A percentile compares a stretch with the other conserved stretches of the same genome.
phyloP scores from a whole-genome alignment of 1,140 invertebrate genomes.

The Mercenaria mercenaria region DNA sequence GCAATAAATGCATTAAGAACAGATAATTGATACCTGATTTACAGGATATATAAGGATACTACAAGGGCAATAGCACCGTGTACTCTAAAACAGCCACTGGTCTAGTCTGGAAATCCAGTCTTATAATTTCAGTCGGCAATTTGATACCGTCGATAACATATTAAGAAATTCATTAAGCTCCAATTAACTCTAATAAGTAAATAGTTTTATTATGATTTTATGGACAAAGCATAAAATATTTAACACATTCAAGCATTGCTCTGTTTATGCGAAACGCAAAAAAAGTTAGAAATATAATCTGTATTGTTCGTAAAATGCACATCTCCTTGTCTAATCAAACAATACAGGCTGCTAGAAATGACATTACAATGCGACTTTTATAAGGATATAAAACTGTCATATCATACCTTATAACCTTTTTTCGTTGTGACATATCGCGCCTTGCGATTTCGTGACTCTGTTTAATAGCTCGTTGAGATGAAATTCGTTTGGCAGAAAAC shows the following conservation, averaged over 20 bases:
- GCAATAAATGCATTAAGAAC: too few species aligned
- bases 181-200: too few species aligned
- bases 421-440: slow-evolving; percentile 8
- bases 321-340: background rate
- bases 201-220: too few species aligned
- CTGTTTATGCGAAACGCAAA: background rate
- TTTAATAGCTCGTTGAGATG: background rate
- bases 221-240: background rate
- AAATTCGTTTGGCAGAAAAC: background rate
- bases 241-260: background rate
- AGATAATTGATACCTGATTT: too few species aligned
- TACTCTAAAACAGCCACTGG: too few species aligned
- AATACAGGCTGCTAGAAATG: background rate
- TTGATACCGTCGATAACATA: too few species aligned
- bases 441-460: slow-evolving; percentile 9
- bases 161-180: too few species aligned
- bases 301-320: too few species aligned
- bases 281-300: background rate
- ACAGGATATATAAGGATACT: too few species aligned
- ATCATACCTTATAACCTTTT: slow-evolving; percentile 21
- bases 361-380: background rate
- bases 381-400: background rate
- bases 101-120: too few species aligned
- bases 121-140: too few species aligned
- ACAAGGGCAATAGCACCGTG: too few species aligned